Evolutionary conservation across 2,888 invertebrate species (phyloP), one percentile per base, ranked within the genome.

Genomic region (Leucoma salicis): DNA sequence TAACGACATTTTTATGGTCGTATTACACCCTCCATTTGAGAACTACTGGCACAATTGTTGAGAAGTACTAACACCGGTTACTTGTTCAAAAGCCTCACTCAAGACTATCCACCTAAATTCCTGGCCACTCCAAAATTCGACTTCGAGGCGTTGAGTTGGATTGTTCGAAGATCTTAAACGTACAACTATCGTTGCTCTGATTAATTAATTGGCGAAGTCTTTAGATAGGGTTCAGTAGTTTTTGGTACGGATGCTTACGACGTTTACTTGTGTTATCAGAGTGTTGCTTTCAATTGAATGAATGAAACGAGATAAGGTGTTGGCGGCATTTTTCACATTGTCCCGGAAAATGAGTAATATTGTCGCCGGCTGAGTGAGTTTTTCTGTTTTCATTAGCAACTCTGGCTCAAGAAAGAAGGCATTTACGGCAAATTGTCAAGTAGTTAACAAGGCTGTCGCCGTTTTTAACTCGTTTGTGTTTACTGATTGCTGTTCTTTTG

Each of bases 151-250:
- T 40, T 6, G 45, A 35, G 43, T 53, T 57, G 45, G 53, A 51
- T 47, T 53, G 48, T 46, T 58, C 46, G 42, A 57, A 48, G 57
- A 61, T 39, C 53, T 45, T 31, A 13, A 38, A n/a, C 28, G 12
- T 47, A 49, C 42, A 45, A 41, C 41, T 33, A 62, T 62, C 29
- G 40, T 35, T 14, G 34, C 14, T 14, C 32, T 42, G 48, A 53
- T 62, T 59, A 59, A 62, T 59, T 59, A 57, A 59, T 62, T 62
- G 58, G 37, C 16, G 31, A 32, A 39, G 35, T 39, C 39, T 42
- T 36, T 44, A 31, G 14, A 39, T 44, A 44, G 39, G 15, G 14
- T 35, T 12, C 27, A 25, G 8, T 45, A 45, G 44, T 45, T 45
- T 39, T 40, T 39, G 39, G 39, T 18, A 27, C 29, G 2, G 24